Conservation (phyloP, 2,113 vertebrate species). For the Myrmecobius fasciatus region DNA sequence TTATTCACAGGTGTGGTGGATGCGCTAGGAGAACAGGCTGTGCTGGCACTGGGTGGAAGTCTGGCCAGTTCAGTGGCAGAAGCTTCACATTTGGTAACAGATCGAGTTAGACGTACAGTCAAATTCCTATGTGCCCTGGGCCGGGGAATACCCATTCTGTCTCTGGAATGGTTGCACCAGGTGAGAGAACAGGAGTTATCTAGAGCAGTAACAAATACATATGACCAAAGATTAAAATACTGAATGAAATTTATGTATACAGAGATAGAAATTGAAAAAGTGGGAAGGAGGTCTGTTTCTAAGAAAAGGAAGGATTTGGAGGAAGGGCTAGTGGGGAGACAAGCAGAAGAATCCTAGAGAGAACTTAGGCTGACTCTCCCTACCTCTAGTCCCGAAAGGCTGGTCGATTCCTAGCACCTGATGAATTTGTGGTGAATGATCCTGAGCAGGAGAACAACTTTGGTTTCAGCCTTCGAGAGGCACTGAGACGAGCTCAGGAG, state of each 20-base stretch:
- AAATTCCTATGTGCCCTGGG: conserved; percentile 94
- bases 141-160: conserved; percentile 90
- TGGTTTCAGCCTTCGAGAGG: conserved; percentile 86
- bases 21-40: conserved; percentile 81
- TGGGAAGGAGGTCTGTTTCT: not conserved
- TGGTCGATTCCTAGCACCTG: conserved; percentile 86
- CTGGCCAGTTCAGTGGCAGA: conserved; percentile 88
- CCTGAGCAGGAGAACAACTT: conserved; percentile 91
- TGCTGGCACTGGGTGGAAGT: conserved; percentile 86
- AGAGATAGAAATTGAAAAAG: not conserved
- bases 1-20: conserved; percentile 91
- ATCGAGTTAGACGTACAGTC: conserved; percentile 91
- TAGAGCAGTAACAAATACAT: not conserved
- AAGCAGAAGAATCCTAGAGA: not conserved
- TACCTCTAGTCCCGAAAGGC: conserved; percentile 74
- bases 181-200: conserved; percentile 73
- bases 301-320: not conserved
- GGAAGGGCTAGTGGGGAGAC: not conserved
- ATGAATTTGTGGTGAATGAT: conserved; percentile 87
- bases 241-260: not conserved
- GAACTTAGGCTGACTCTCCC: not conserved
- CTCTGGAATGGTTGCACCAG: conserved; percentile 90
- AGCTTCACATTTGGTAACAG: conserved; percentile 93
- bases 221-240: not conserved
- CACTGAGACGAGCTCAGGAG: conserved; percentile 83